These are phyloP conservation scores for Altica lythri DNA, from an alignment of 2,888 invertebrate genomes.

Conservation along the genomic window DNA sequence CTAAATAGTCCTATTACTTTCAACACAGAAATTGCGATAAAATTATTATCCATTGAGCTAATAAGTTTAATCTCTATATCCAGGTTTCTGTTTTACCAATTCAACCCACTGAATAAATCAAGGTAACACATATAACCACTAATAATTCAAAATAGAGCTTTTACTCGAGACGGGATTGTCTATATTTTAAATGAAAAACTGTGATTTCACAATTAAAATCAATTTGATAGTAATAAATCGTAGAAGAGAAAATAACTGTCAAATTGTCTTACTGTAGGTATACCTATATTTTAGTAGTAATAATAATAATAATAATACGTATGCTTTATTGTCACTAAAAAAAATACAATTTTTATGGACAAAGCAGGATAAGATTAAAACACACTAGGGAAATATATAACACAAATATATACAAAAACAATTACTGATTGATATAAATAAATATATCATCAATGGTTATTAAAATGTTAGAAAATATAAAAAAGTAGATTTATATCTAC, in stretches of 20 bases:
- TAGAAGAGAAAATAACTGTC: constrained; percentile 10
- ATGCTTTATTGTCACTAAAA: too few relatives aligned
- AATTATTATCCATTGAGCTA: constrained; percentile 4
- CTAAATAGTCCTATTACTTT: constrained; percentile 1
- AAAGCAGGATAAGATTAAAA: too few relatives aligned
- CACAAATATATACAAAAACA: too few relatives aligned
- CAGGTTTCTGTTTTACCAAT: constrained; percentile 7
- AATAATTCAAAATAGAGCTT: constrained; percentile 20
- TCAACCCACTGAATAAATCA: constrained; percentile 22
- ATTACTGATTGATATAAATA: too few relatives aligned
- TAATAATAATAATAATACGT: too few relatives aligned
- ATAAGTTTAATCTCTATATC: constrained; percentile 4
- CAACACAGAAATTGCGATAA: constrained; percentile 1
- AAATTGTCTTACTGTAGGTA: not conserved
- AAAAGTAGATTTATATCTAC: too few relatives aligned
- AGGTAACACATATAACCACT: constrained; percentile 24
- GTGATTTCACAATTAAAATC: constrained; percentile 5
- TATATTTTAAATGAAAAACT: constrained; percentile 19
- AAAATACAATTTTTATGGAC: too few relatives aligned
- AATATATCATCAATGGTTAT: too few relatives aligned
- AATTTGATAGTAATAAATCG: constrained; percentile 8
- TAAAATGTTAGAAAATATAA: too few relatives aligned
- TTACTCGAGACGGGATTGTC: constrained; percentile 11
- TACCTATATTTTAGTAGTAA: too few relatives aligned
- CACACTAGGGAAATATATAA: too few relatives aligned